These are phyloP conservation scores for Glaucopsyche alexis DNA, from an alignment of 2,888 invertebrate genomes.

Conservation along the genomic window DNA sequence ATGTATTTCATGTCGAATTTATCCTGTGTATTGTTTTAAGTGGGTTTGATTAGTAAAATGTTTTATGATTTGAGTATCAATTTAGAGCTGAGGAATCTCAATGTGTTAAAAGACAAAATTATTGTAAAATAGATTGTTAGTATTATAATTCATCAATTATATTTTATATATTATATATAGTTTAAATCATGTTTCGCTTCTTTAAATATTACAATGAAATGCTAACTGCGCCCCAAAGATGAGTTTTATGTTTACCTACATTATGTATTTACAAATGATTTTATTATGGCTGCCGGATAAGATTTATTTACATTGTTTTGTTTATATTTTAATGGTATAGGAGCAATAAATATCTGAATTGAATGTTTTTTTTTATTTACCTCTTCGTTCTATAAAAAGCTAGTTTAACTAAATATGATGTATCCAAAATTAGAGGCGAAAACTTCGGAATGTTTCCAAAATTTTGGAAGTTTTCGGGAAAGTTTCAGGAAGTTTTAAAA, in stretches of 20 bases:
- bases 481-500: too few species aligned
- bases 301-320: slow-evolving; percentile 7
- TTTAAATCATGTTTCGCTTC: background rate
- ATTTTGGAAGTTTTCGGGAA: too few species aligned
- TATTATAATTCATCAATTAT: background rate
- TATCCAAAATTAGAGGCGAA: too few species aligned
- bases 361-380: background rate
- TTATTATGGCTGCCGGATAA: background rate
- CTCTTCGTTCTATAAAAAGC: background rate
- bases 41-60: background rate
- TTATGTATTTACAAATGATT: background rate
- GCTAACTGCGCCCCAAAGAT: slow-evolving; percentile 1
- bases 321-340: background rate
- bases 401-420: too few species aligned
- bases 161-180: background rate
- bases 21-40: background rate
- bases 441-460: too few species aligned
- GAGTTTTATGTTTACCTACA: background rate
- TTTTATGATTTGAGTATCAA: background rate
- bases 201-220: background rate
- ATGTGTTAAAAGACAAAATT: background rate
- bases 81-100: background rate
- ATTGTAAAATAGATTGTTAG: background rate
- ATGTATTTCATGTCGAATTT: too few species aligned
- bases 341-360: slow-evolving; percentile 10